These are phyloP conservation scores for Natator depressus DNA, from an alignment of 2,113 vertebrate species.

Conservation along the genomic window DNA sequence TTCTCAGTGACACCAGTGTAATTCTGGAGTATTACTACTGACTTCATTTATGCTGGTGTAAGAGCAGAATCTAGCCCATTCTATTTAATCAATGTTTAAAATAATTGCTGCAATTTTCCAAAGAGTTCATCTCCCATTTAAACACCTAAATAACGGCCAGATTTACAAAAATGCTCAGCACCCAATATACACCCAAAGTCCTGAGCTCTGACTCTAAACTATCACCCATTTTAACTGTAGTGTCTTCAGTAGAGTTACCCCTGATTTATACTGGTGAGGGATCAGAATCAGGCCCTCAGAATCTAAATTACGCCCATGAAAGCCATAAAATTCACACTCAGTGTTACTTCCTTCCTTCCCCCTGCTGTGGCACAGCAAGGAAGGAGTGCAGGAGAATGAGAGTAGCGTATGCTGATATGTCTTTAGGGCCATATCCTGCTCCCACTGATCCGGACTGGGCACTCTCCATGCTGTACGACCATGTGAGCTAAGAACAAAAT, in stretches of 20 bases:
- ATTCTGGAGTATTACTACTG: constrained; percentile 65
- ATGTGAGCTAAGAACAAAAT: background rate
- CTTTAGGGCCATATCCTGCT: background rate
- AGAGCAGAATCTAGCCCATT: constrained; percentile 62
- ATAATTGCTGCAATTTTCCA: constrained; percentile 52
- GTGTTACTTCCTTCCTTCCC: background rate
- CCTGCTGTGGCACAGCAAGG: background rate
- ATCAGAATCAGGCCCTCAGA: background rate
- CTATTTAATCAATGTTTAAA: constrained; percentile 24
- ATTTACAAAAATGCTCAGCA: background rate
- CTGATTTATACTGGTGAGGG: background rate
- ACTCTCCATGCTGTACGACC: background rate
- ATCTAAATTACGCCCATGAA: background rate
- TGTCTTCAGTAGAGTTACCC: background rate
- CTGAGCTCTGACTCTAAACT: background rate
- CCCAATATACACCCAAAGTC: background rate
- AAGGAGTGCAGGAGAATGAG: background rate
- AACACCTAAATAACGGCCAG: background rate
- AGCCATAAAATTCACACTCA: background rate
- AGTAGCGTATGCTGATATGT: background rate
- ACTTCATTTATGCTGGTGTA: constrained; percentile 61
- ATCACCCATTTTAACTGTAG: background rate
- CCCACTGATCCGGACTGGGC: background rate
- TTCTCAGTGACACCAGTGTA: constrained; percentile 68
- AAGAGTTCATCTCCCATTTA: constrained; percentile 1